Evolutionary conservation across 2,797 vertebrate species (phyloP).

Genomic region (Ctenochaetus hawaiiensis): DNA sequence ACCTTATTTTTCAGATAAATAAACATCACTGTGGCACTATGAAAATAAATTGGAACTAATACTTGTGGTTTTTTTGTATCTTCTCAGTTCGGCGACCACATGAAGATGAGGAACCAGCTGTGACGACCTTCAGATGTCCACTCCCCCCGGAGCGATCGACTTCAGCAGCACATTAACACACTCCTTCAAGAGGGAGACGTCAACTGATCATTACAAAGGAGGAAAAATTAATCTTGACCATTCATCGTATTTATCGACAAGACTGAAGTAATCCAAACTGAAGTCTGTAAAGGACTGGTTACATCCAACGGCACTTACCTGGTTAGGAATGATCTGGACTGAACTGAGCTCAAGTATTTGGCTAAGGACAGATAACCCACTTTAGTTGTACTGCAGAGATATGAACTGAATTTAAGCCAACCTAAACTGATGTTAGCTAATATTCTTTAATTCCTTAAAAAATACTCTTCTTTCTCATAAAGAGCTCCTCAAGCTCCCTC

Average conservation of each 20-base stretch:
- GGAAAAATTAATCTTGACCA: conserved; percentile 18
- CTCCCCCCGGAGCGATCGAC: conserved; percentile 29
- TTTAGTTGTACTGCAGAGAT: conserved; percentile 42
- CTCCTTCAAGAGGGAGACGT: conserved; percentile 39
- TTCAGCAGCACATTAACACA: conserved; percentile 28
- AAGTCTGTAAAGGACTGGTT: conserved; percentile 34
- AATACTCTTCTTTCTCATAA: conserved; percentile 45
- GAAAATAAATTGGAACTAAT: conserved; percentile 19
- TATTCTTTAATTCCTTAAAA: conserved; percentile 35
- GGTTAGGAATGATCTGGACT: conserved; percentile 56
- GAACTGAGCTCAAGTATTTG: conserved; percentile 39
- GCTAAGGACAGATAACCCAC: conserved; percentile 25
- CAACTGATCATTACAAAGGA: conserved; percentile 26
- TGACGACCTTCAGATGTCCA: conserved; percentile 61
- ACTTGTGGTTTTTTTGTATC: conserved; percentile 54
- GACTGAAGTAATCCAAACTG: conserved; percentile 28
- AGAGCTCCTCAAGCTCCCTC: conserved; percentile 56
- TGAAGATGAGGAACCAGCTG: conserved; percentile 66
- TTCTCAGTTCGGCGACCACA: conserved; percentile 60
- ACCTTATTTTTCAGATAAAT: background rate
- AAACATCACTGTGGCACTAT: background rate
- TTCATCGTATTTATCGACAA: conserved; percentile 24
- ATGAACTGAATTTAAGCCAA: conserved; percentile 45
- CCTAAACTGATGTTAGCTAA: conserved; percentile 28
- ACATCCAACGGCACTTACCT: conserved; percentile 32